Conservation (phyloP, 2,888 invertebrate species). For the Polylopha cassiicola region DNA sequence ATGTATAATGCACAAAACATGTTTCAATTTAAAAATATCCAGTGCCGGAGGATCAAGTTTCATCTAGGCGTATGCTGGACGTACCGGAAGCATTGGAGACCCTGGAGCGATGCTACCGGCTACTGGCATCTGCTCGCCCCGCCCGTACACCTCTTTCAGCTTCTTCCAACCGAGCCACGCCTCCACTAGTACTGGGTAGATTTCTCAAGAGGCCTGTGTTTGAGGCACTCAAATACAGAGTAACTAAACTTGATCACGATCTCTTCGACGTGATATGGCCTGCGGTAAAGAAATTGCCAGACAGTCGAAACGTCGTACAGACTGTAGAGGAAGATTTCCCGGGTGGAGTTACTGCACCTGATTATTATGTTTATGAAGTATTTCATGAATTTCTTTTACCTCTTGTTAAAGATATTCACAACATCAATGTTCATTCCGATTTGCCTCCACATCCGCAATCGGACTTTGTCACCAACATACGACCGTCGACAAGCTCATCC, state of each 20-base stretch:
- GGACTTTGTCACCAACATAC: slow-evolving; percentile 60
- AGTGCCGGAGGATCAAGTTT: slow-evolving; percentile 86
- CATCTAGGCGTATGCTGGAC: slow-evolving; percentile 83
- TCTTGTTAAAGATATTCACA: slow-evolving; percentile 87
- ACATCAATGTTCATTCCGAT: slow-evolving; percentile 81
- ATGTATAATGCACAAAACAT: slow-evolving; percentile 7
- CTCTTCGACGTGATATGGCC: slow-evolving; percentile 94
- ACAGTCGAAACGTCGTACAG: slow-evolving; percentile 71
- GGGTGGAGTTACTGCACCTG: slow-evolving; percentile 88
- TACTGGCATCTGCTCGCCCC: slow-evolving; percentile 80
- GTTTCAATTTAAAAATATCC: slow-evolving; percentile 32
- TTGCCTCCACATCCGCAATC: slow-evolving; percentile 80
- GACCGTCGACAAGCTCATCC: slow-evolving; percentile 34
- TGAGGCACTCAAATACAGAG: slow-evolving; percentile 83
- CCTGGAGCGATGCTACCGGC: slow-evolving; percentile 85
- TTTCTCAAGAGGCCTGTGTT: slow-evolving; percentile 85
- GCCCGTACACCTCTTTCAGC: slow-evolving; percentile 77
- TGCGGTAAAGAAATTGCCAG: slow-evolving; percentile 86
- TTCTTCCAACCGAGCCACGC: slow-evolving; percentile 75
- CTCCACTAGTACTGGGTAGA: slow-evolving; percentile 80
- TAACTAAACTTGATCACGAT: slow-evolving; percentile 90
- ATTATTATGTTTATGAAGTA: slow-evolving; percentile 89
- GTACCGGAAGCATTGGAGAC: slow-evolving; percentile 83
- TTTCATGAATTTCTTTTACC: slow-evolving; percentile 90
- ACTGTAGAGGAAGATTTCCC: slow-evolving; percentile 84